phyloP scores from a whole-genome alignment of 2,888 invertebrate species.

The Loripinus fragilis region DNA sequence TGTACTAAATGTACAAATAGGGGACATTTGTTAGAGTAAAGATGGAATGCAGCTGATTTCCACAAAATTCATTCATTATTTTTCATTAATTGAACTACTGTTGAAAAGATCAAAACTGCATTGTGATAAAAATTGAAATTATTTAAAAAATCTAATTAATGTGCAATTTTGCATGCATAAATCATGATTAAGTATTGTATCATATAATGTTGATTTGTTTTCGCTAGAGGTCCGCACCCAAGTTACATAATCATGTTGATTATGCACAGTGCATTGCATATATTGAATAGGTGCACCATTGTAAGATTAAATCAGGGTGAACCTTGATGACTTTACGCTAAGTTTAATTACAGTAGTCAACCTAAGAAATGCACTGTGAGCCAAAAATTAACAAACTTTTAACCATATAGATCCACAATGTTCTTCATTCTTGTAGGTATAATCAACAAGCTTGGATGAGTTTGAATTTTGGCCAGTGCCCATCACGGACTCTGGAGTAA shows the following conservation, averaged over 20 bases:
- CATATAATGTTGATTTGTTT: constrained; percentile 7
- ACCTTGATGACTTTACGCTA: neutral
- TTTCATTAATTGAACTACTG: constrained; percentile 43
- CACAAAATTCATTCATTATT: constrained; percentile 19
- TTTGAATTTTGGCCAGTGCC: too few relatives aligned
- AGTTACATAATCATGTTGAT: constrained; percentile 1
- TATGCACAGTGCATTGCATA: constrained; percentile 7
- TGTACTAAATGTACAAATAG: too few relatives aligned
- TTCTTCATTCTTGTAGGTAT: too few relatives aligned
- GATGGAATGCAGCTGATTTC: too few relatives aligned
- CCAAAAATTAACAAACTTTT: too few relatives aligned
- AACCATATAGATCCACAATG: too few relatives aligned
- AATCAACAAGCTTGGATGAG: too few relatives aligned
- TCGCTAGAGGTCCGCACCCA: neutral
- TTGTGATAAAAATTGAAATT: neutral
- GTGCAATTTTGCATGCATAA: neutral
- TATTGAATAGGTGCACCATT: constrained; percentile 1
- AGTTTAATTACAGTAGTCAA: too few relatives aligned
- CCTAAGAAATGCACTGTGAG: too few relatives aligned
- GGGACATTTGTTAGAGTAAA: too few relatives aligned
- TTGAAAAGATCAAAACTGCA: constrained; percentile 2
- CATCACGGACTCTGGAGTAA: too few relatives aligned
- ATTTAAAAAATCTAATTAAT: neutral
- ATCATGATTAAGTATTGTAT: neutral
- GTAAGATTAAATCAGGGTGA: neutral